Conservation (phyloP, 64 coral and sea anemone genomes). For the Stichodactyla helianthus region DNA sequence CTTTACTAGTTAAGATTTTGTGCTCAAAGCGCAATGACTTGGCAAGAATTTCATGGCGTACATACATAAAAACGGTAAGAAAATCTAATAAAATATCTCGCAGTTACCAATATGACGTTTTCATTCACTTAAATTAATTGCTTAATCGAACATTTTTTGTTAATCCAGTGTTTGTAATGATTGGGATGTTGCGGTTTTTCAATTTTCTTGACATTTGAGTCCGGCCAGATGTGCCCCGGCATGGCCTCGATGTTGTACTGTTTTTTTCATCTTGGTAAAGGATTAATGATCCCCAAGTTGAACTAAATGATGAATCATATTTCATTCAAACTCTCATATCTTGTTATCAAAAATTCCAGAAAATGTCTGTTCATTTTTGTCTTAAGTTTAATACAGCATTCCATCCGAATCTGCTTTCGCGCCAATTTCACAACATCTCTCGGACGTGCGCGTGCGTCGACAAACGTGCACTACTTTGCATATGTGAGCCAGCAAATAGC, state of each 20-base stretch:
- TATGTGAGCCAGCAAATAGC: neutral
- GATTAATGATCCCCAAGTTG: neutral
- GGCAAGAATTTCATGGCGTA: neutral
- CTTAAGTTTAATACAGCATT: neutral
- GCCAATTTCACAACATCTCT: neutral
- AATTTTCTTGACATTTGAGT: neutral
- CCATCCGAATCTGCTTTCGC: neutral
- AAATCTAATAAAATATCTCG: neutral
- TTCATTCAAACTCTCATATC: neutral
- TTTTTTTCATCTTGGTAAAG: neutral
- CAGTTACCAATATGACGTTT: neutral
- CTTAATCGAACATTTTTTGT: neutral
- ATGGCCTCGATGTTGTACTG: neutral
- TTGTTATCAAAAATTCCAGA: neutral
- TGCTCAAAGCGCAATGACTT: neutral
- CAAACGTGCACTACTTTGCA: neutral
- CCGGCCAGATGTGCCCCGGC: neutral
- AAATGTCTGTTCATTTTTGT: neutral
- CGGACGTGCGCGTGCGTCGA: neutral
- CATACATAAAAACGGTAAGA: neutral
- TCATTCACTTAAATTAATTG: neutral
- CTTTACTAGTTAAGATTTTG: neutral
- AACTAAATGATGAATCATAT: neutral
- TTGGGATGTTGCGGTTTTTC: neutral
- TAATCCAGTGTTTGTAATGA: conserved; percentile 1